A percentile compares a stretch with the other conserved stretches of the same genome.
Evolutionary conservation across 2,113 vertebrate species (phyloP).

Genomic region (Odontophorus gujanensis): DNA sequence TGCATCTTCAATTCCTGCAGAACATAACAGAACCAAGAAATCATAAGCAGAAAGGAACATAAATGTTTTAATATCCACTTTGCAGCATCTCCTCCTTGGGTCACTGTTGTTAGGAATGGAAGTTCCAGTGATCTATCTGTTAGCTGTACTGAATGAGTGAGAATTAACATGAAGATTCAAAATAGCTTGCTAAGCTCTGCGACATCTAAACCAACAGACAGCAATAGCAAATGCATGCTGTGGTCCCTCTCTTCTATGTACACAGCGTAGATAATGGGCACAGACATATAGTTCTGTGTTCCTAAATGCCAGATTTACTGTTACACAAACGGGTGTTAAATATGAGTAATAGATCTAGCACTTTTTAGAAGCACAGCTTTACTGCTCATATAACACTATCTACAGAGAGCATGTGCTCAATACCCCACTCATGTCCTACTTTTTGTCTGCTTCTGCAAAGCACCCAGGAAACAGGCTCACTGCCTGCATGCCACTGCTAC

Average conservation of each 20-base stretch:
- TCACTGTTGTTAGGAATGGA: neutral
- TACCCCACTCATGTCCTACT: neutral
- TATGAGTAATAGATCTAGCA: slow-evolving; percentile 11
- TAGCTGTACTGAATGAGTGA: neutral
- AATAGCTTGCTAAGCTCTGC: neutral
- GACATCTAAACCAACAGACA: neutral
- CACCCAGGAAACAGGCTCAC: neutral
- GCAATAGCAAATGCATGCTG: neutral
- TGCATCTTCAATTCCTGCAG: neutral
- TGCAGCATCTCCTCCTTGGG: neutral
- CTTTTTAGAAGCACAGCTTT: slow-evolving; percentile 26
- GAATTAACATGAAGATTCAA: neutral
- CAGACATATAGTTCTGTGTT: neutral
- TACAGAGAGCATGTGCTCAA: neutral
- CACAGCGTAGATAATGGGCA: neutral
- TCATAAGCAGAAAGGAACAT: neutral
- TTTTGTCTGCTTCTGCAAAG: neutral
- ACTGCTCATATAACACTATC: neutral
- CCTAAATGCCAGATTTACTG: slow-evolving; percentile 18
- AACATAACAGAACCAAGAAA: slow-evolving; percentile 1
- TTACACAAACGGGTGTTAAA: neutral
- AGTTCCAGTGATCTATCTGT: neutral
- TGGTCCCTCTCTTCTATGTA: neutral
- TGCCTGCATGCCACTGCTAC: neutral
- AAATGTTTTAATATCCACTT: neutral